Evolutionary conservation across 1,140 invertebrate species (phyloP).

Genomic region (Drosophila tani): DNA sequence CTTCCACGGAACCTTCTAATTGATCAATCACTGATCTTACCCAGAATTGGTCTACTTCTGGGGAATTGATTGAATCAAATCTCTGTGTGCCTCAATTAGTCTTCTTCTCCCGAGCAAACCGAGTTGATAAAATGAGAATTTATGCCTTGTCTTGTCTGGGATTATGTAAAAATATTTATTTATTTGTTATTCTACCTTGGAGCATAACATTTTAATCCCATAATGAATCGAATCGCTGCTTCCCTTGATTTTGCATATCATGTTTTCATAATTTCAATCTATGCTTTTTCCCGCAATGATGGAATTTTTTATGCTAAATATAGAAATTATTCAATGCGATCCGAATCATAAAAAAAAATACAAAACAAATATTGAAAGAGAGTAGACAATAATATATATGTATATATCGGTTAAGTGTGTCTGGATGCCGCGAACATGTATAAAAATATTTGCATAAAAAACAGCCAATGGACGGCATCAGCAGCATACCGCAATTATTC

Average conservation of each 20-base stretch:
- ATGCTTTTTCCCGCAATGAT: conserved; percentile 33
- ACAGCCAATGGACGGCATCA: conserved; percentile 32
- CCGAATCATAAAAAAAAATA: conserved; percentile 46
- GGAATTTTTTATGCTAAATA: conserved; percentile 78
- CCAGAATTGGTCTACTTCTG: conserved; percentile 3
- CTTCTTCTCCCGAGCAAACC: background rate
- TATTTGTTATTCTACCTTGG: background rate
- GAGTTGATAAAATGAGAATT: background rate
- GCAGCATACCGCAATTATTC: conserved; percentile 69
- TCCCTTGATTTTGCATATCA: conserved; percentile 49
- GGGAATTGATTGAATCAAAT: conserved; percentile 19
- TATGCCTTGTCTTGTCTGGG: background rate
- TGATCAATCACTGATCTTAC: conserved; percentile 17
- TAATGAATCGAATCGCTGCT: conserved; percentile 21
- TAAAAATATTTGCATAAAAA: conserved; percentile 71
- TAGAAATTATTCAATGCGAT: conserved; percentile 79
- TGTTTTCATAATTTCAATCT: conserved; percentile 64
- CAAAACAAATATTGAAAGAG: conserved; percentile 53
- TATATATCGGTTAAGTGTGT: conserved; percentile 56
- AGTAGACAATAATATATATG: conserved; percentile 39
- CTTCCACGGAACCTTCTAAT: conserved; percentile 26
- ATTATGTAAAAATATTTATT: conserved; percentile 1
- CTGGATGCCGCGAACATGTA: conserved; percentile 32
- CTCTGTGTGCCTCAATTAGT: background rate
- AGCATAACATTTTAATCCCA: conserved; percentile 29